Conservation (phyloP, 2,113 vertebrate species). For the Menura novaehollandiae region DNA sequence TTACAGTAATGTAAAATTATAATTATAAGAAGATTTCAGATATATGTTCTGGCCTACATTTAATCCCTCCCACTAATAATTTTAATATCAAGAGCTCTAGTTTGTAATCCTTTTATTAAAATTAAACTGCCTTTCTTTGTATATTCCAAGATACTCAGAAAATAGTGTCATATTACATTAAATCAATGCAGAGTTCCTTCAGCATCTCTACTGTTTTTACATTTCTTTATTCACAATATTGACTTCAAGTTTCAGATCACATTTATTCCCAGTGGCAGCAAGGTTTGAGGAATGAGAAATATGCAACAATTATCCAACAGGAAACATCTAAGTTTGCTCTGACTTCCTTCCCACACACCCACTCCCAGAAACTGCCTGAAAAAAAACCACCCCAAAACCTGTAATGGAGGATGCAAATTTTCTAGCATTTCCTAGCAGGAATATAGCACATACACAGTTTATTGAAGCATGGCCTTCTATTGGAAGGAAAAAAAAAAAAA, state of each 20-base stretch:
- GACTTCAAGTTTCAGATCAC: neutral
- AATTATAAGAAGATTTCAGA: neutral
- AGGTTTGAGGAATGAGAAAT: slow-evolving; percentile 50
- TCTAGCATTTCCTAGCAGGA: neutral
- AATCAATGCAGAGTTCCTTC: neutral
- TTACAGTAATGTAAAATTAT: neutral
- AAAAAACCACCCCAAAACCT: neutral
- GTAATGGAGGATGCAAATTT: neutral
- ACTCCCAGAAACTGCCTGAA: slow-evolving; percentile 41
- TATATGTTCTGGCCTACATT: neutral
- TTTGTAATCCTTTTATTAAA: neutral
- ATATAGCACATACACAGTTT: neutral
- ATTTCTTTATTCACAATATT: neutral
- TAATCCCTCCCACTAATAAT: neutral
- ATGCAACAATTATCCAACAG: slow-evolving; percentile 65
- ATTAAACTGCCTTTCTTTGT: neutral
- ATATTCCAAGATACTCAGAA: neutral
- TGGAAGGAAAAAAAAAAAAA: neutral
- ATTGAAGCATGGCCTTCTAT: neutral
- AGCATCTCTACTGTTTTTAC: neutral
- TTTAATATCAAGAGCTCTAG: neutral
- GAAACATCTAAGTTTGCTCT: slow-evolving; percentile 62
- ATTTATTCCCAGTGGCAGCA: neutral
- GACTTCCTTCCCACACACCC: slow-evolving; percentile 64
- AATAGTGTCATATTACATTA: neutral